These are phyloP conservation scores for Gymnocephalus cernua DNA, from an alignment of 2,113 vertebrate species.

Conservation along the genomic window DNA sequence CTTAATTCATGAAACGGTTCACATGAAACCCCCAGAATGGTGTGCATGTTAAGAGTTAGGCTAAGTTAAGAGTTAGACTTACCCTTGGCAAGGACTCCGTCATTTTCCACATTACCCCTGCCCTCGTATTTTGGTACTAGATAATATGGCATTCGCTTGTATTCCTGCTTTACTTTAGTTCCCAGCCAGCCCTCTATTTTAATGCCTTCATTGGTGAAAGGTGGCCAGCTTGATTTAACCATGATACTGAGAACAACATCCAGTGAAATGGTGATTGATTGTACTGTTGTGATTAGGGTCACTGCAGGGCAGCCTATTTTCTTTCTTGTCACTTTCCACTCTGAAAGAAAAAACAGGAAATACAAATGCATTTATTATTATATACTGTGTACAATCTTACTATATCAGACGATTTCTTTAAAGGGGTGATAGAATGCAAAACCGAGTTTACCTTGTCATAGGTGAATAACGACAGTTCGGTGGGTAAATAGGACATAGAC, in stretches of 20 bases:
- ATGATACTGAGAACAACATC: slow-evolving; percentile 88
- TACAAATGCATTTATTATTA: not conserved
- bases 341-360: slow-evolving; percentile 44
- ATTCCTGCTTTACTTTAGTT: slow-evolving; percentile 66
- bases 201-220: slow-evolving; percentile 79
- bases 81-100: slow-evolving; percentile 74
- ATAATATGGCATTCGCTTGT: slow-evolving; percentile 72
- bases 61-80: slow-evolving; percentile 3
- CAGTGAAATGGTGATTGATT: slow-evolving; percentile 81
- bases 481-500: too few relatives aligned
- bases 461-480: too few relatives aligned
- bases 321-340: slow-evolving; percentile 76
- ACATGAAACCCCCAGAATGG: not conserved
- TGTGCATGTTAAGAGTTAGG: not conserved
- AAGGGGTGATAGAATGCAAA: too few relatives aligned
- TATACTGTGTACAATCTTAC: not conserved
- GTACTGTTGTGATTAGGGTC: slow-evolving; percentile 71
- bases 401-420: too few relatives aligned
- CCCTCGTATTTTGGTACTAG: slow-evolving; percentile 89
- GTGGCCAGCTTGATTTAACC: slow-evolving; percentile 81
- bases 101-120: slow-evolving; percentile 55
- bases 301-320: slow-evolving; percentile 88
- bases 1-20: not conserved
- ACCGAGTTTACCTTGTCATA: too few relatives aligned
- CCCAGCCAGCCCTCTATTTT: slow-evolving; percentile 86